Percentiles rank a stretch among this genome's conserved stretches.
Evolutionary conservation across 2,888 invertebrate genomes (phyloP).

Genomic region (Ernsta delagoae): DNA sequence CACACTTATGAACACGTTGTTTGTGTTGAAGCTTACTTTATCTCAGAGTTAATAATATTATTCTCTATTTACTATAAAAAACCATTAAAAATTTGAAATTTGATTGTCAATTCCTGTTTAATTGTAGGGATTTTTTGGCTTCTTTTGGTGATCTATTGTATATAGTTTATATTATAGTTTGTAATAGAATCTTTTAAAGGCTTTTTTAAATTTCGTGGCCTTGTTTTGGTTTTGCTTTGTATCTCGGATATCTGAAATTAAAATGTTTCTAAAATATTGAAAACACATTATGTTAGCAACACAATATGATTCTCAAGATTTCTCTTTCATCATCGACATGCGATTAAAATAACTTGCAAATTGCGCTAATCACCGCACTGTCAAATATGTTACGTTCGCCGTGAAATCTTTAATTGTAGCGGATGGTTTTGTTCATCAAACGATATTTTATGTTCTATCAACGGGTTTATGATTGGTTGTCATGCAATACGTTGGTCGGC

Average conservation of each 20-base stretch:
- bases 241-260: not conserved
- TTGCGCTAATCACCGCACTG: constrained; percentile 45
- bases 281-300: constrained; percentile 25
- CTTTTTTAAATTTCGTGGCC: no score
- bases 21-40: no score
- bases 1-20: not conserved
- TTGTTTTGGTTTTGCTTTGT: no score
- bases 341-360: constrained; percentile 48
- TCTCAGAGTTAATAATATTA: no score
- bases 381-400: constrained; percentile 56
- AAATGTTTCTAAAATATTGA: not conserved
- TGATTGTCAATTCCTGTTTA: no score
- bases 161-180: no score
- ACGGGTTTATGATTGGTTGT: constrained; percentile 33
- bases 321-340: constrained; percentile 45
- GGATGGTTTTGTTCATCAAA: constrained; percentile 52
- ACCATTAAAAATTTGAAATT: no score
- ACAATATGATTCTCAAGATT: constrained; percentile 39
- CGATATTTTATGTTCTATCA: constrained; percentile 36
- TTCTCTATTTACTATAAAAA: no score
- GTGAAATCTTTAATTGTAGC: constrained; percentile 63
- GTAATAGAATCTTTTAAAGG: no score
- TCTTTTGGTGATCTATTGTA: no score
- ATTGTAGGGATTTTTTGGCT: no score
- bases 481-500: constrained; percentile 35